These are phyloP conservation scores for Upupa epops DNA, from an alignment of 2,113 vertebrate species.

Conservation along the genomic window DNA sequence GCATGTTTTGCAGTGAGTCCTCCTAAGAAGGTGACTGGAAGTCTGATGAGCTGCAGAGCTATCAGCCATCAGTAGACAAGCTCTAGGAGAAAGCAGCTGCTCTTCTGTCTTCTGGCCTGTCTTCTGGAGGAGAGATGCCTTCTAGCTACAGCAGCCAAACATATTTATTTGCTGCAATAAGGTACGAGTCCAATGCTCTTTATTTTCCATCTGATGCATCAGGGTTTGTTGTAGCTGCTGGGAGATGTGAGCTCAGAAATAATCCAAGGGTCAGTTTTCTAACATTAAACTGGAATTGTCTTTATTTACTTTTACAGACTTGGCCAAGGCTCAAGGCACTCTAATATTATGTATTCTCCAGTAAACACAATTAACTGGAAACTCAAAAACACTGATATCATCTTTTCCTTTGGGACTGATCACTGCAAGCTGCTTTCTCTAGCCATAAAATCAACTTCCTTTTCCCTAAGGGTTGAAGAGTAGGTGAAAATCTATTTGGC, in stretches of 20 bases:
- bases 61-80: background rate
- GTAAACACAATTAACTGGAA: slow-evolving; percentile 62
- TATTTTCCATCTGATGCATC: background rate
- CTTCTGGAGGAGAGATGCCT: background rate
- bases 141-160: background rate
- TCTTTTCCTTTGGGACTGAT: slow-evolving; percentile 34
- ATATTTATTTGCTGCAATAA: background rate
- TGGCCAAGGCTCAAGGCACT: slow-evolving; percentile 33
- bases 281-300: slow-evolving; percentile 36
- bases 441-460: slow-evolving; percentile 1
- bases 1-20: background rate
- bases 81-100: background rate
- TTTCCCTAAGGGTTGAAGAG: background rate
- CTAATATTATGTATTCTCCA: slow-evolving; percentile 20
- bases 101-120: background rate
- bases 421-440: background rate
- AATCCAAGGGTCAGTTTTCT: slow-evolving; percentile 36
- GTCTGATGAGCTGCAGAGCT: background rate
- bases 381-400: slow-evolving; percentile 29
- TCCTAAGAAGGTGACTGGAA: background rate
- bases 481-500: background rate
- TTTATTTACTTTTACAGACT: slow-evolving; percentile 54
- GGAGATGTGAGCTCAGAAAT: slow-evolving; percentile 39
- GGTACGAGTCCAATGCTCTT: background rate
- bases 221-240: background rate